Percentiles rank a stretch among this genome's conserved stretches.
Evolutionary conservation across 2,888 invertebrate genomes (phyloP).

Genomic region (Lingula anatina): DNA sequence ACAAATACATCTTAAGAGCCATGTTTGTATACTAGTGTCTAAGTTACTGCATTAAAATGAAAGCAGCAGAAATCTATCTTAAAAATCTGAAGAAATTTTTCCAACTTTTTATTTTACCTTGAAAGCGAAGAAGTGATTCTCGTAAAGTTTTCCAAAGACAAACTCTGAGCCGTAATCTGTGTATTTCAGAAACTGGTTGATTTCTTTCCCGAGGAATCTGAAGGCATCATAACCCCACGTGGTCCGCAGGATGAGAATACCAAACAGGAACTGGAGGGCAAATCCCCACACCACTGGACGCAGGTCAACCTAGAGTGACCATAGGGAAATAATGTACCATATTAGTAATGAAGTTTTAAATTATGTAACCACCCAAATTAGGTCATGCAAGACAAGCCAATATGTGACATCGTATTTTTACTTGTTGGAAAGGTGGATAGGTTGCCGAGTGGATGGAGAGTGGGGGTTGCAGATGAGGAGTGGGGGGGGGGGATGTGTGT

Average conservation of each 20-base stretch:
- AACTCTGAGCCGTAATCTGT: constrained; percentile 76
- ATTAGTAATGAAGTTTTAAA: neutral
- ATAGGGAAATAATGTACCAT: neutral
- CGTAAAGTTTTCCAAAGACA: constrained; percentile 65
- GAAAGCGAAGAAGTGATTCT: constrained; percentile 72
- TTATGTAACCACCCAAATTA: neutral
- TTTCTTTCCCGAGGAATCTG: constrained; percentile 64
- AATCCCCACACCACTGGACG: constrained; percentile 75
- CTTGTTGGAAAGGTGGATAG: no score
- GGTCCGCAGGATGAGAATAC: constrained; percentile 81
- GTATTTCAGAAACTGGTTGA: constrained; percentile 73
- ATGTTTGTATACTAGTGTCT: no score
- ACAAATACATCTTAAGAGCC: no score
- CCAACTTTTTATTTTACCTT: constrained; percentile 70
- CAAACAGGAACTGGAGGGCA: constrained; percentile 77
- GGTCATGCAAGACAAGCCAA: neutral
- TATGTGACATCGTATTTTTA: neutral
- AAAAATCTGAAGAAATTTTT: no score
- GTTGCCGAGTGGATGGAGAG: neutral
- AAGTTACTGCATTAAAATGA: no score
- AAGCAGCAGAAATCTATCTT: no score
- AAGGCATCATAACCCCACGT: constrained; percentile 69
- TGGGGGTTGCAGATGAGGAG: no score
- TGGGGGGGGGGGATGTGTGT: no score
- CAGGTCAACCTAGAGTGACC: constrained; percentile 57